Conservation (phyloP, 2,888 invertebrate species). For the Stenurella melanura region DNA sequence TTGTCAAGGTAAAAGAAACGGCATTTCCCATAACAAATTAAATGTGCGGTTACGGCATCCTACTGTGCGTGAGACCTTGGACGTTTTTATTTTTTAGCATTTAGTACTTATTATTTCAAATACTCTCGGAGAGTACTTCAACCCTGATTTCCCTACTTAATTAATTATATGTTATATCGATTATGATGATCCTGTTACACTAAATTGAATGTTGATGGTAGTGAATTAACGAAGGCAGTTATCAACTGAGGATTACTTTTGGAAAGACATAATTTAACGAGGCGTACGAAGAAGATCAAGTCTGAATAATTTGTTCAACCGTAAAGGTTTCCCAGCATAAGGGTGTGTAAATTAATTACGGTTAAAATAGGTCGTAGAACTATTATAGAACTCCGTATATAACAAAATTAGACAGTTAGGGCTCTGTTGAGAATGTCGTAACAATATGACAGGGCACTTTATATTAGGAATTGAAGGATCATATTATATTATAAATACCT, state of each 20-base stretch:
- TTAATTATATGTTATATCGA: not conserved
- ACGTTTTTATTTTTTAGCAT: no score
- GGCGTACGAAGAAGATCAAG: not conserved
- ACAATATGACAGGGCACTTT: not conserved
- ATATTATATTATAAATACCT: no score
- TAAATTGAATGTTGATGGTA: not conserved
- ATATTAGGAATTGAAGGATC: not conserved
- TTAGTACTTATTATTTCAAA: no score
- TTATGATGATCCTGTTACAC: not conserved
- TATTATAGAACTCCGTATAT: not conserved
- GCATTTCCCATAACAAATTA: no score
- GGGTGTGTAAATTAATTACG: not conserved
- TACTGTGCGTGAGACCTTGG: no score
- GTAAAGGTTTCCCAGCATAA: not conserved
- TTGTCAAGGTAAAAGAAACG: no score
- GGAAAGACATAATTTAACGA: not conserved
- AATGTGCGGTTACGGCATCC: no score
- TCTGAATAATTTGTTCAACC: not conserved
- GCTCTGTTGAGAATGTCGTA: not conserved
- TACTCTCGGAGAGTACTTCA: no score
- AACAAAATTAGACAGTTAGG: not conserved
- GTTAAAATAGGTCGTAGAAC: not conserved
- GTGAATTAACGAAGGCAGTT: not conserved
- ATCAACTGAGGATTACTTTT: not conserved
- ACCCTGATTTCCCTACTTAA: no score